phyloP scores from a whole-genome alignment of 2,797 vertebrate genomes.

The Luscinia megarhynchos region DNA sequence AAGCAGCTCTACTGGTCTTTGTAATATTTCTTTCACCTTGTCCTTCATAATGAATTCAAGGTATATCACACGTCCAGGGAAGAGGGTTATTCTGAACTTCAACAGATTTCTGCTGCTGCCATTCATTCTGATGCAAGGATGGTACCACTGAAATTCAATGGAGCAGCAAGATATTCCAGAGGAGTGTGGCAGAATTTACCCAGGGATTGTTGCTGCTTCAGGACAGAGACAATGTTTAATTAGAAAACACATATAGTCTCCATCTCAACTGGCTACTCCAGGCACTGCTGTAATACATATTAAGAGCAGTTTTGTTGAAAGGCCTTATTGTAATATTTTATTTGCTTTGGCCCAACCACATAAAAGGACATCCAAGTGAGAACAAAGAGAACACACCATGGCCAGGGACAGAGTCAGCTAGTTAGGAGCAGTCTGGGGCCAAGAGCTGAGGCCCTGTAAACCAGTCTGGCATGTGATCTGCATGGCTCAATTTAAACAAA shows the following conservation, averaged over 20 bases:
- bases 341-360: conserved; percentile 35
- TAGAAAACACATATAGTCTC: neutral
- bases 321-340: conserved; percentile 35
- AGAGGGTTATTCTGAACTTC: neutral
- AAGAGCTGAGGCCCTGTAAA: neutral
- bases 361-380: conserved; percentile 36
- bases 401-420: conserved; percentile 17
- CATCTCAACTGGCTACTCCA: neutral
- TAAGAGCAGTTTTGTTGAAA: conserved; percentile 59
- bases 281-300: conserved; percentile 24
- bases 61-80: neutral
- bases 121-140: neutral
- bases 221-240: neutral
- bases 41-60: neutral
- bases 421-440: neutral
- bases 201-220: neutral
- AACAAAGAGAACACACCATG: neutral
- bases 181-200: neutral
- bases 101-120: neutral
- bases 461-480: neutral
- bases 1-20: neutral
- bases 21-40: neutral
- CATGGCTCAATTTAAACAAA: neutral
- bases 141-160: neutral
- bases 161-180: neutral